Conservation (phyloP, 2,113 vertebrate genomes). For the Megaceryle maxima region DNA sequence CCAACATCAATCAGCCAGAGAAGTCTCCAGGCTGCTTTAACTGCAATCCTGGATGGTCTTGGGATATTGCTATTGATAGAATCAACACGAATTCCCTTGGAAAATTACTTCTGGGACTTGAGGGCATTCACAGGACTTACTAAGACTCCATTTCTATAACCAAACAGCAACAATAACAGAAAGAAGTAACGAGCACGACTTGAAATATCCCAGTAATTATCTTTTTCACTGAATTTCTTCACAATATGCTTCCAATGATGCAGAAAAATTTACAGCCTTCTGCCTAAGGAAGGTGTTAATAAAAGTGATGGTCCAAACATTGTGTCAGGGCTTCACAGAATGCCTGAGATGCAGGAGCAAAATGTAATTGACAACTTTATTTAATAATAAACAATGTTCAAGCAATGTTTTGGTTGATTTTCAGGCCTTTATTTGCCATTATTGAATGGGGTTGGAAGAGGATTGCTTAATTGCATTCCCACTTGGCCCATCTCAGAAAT, state of each 20-base stretch:
- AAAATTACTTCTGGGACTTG: not conserved
- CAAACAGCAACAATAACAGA: not conserved
- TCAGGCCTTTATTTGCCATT: slow-evolving; percentile 9
- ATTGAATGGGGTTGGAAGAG: not conserved
- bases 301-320: not conserved
- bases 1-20: not conserved
- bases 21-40: not conserved
- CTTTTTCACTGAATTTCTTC: not conserved
- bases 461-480: slow-evolving; percentile 39
- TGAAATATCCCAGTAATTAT: not conserved
- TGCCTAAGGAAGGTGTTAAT: slow-evolving; percentile 1
- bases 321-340: not conserved
- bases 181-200: not conserved
- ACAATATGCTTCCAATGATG: not conserved
- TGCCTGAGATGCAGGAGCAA: not conserved
- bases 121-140: not conserved
- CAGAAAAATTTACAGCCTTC: not conserved
- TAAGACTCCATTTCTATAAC: not conserved
- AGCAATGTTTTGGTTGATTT: slow-evolving; percentile 3
- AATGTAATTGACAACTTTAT: not conserved
- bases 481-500: not conserved
- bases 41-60: not conserved
- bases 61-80: not conserved
- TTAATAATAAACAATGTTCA: slow-evolving; percentile 20
- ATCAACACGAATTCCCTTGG: not conserved